Evolutionary conservation across 1,140 invertebrate species (phyloP), one percentile per base, ranked within the genome.

Genomic region (Druon quercuslanigerum): DNA sequence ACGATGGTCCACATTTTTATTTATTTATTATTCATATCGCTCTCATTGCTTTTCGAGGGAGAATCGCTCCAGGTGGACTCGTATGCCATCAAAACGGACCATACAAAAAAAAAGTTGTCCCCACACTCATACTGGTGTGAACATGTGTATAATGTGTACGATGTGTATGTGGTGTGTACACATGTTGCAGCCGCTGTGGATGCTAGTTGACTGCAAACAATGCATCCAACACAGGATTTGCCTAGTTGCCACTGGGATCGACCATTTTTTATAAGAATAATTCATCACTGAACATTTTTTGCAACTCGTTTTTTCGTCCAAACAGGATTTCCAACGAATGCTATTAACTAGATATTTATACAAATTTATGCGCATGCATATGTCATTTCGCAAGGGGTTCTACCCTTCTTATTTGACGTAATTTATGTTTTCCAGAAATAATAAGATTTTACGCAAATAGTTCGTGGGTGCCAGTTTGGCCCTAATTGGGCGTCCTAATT

Each of bases 251-350:
- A 33, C 6, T 66, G 60, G 25, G 25, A 66, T 66, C 33, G 8
- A 46, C 60, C 8, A 9, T 66, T 60, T 66, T 66, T 66, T 46
- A 14, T 12, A 46, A 40, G 14, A 66, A 66, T 66, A 46, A 66
- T 66, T 66, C 60, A 66, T 66, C 60, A 66, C 60, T n/a, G 60
- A 66, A 66, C 33, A 66, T 66, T 66, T 66, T 40, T 25, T 33
- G 60, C 60, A 40, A 66, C 60, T 66, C 25, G n/a, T 14, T 66
- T 7, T 8, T n/a, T 7, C 33, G 4, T 40, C n/a, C 4, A 46
- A 40, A 40, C 20, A 16, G 13, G 25, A 12, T 46, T 66, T 40
- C n/a, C 12, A 0, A 66, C 14, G 3, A 40, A 33, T 16, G n/a
- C 60, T 16, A n/a, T 66, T 40, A 40, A 66, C 4, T n/a, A 16